phyloP scores from a whole-genome alignment of 2,113 vertebrate genomes.

The Atherinomorus stipes region DNA sequence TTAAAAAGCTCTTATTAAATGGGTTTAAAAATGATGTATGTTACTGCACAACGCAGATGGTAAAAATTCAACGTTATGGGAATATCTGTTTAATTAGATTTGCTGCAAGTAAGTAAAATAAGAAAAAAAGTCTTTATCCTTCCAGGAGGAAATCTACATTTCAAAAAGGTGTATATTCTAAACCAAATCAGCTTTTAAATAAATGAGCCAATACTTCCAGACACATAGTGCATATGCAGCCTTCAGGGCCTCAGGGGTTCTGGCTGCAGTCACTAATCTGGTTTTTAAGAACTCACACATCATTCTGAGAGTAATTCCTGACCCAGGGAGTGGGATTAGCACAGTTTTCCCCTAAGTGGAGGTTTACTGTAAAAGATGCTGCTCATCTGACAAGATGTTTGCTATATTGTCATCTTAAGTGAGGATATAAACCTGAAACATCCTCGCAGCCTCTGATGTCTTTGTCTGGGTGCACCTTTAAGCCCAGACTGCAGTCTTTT shows the following conservation, averaged over 20 bases:
- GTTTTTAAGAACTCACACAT: neutral
- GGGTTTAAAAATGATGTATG: too few relatives aligned
- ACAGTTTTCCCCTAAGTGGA: neutral
- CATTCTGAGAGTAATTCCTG: slow-evolving; percentile 13
- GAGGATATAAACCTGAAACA: slow-evolving; percentile 39
- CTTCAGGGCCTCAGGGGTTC: neutral
- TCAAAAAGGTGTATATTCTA: too few relatives aligned
- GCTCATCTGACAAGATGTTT: slow-evolving; percentile 15
- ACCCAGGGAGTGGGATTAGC: slow-evolving; percentile 15
- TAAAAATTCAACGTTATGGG: too few relatives aligned
- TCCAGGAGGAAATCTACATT: too few relatives aligned
- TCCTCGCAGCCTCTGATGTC: slow-evolving; percentile 4
- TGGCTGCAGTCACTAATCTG: slow-evolving; percentile 7
- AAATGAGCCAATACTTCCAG: too few relatives aligned
- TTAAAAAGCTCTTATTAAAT: too few relatives aligned
- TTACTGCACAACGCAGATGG: too few relatives aligned
- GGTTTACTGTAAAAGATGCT: slow-evolving; percentile 7
- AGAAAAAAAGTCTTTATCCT: too few relatives aligned
- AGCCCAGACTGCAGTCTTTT: slow-evolving; percentile 34
- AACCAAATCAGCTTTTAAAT: too few relatives aligned
- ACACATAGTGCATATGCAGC: neutral
- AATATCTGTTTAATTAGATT: too few relatives aligned
- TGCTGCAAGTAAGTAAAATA: too few relatives aligned
- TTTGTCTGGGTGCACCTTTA: slow-evolving; percentile 47
- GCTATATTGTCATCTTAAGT: slow-evolving; percentile 28